Evolutionary conservation across 2,888 invertebrate genomes (phyloP), one percentile per base, ranked within the genome.

Genomic region (Chromoteleia sp.): DNA sequence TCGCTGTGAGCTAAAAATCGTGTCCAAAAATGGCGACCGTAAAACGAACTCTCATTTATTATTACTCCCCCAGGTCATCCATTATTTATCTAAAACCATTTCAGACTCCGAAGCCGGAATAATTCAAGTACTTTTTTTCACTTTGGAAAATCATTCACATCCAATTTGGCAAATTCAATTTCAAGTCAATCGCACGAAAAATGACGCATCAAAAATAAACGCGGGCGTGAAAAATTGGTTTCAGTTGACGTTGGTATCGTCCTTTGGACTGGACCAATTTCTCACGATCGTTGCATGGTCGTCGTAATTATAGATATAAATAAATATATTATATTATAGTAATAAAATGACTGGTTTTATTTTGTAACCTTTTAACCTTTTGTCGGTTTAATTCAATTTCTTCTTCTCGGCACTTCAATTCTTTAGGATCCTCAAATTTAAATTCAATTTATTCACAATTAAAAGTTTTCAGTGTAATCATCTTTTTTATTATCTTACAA

Each of bases 101-200:
- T 25, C 21, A 12, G 29, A 29, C 15, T 17, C 1, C 2, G 19
- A 10, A 12, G 8, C 12, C 10, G 30, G 39, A 71, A 59, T 70
- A 54, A 71, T 59, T 59, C 50, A 71, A 59, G 59, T 36, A 17
- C 29, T 39, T 33, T 21, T 59, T 70, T 59, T 30, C n/a, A 15
- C 39, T 15, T 48, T 7, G 36, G n/a, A 59, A 59, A 71, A 71
- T 59, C 71, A 71, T 71, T 50, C 19, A n/a, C 71, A 29, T 59
- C 19, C 59, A 71, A 71, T 71, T 59, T 25, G 0, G 29, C 25
- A 12, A 50, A 48, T 50, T 29, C 39, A 50, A 59, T 48, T 58
- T n/a, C 21, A 8, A 5, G 15, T 7, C 58, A 48, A 70, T 41
- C 36, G 56, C 12, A 14, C 12, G 56, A 6, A 58, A 71, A 71